Conservation (phyloP, 2,113 vertebrate species). For the Thryonomys swinderianus region DNA sequence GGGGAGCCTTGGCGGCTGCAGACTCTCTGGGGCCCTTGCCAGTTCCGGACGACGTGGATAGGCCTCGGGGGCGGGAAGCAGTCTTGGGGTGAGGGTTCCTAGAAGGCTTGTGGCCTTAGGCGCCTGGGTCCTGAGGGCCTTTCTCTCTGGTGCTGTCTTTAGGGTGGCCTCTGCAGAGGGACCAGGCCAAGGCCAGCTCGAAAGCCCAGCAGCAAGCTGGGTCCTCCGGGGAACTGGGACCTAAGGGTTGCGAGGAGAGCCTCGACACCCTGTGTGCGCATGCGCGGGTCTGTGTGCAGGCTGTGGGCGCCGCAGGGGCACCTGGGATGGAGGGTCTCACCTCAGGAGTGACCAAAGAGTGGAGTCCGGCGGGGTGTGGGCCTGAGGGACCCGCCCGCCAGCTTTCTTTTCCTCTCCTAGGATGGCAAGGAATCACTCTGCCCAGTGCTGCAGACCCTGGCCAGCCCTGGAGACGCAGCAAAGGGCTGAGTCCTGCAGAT, state of each 20-base stretch:
- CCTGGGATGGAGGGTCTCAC: background rate
- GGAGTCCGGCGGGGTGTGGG: background rate
- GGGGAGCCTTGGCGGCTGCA: background rate
- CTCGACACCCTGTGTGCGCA: no score
- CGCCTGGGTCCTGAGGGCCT: background rate
- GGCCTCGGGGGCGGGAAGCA: no score
- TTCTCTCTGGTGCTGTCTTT: fast-evolving
- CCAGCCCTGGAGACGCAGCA: background rate
- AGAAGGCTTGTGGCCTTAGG: background rate
- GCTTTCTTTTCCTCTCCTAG: background rate
- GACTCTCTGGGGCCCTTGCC: background rate
- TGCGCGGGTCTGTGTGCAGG: fast-evolving
- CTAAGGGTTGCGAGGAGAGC: no score
- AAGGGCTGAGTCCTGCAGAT: background rate
- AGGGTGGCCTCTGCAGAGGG: background rate
- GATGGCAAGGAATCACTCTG: background rate
- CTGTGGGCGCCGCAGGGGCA: background rate
- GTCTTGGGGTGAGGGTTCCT: background rate
- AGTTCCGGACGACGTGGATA: background rate
- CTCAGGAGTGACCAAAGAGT: background rate
- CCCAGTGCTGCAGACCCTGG: background rate
- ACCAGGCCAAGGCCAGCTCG: background rate
- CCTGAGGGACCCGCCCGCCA: no score
- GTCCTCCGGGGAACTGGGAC: background rate
- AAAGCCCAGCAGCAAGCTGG: fast-evolving